These are phyloP conservation scores for Pseudoatta argentina DNA, from an alignment of 1,140 invertebrate genomes.

Conservation along the genomic window DNA sequence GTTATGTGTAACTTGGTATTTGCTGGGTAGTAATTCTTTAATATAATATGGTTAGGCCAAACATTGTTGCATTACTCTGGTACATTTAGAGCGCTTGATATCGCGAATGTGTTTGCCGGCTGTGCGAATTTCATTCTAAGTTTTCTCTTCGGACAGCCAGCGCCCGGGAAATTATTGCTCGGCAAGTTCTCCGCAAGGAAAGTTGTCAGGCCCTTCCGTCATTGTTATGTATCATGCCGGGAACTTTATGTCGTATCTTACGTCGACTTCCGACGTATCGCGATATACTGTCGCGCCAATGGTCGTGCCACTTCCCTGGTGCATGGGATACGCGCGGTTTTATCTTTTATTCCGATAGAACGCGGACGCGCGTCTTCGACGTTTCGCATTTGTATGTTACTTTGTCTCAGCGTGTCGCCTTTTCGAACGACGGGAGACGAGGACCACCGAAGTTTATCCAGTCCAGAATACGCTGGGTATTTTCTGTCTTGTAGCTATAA, in stretches of 20 bases:
- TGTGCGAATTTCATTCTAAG: background rate
- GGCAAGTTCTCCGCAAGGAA: slow-evolving; percentile 40
- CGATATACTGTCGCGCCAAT: slow-evolving; percentile 47
- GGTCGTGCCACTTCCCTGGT: background rate
- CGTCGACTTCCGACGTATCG: slow-evolving; percentile 25
- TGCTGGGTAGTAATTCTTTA: no score
- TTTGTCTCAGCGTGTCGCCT: slow-evolving; percentile 5
- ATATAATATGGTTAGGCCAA: no score
- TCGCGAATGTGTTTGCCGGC: slow-evolving; percentile 16
- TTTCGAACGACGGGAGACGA: background rate
- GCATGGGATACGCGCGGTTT: slow-evolving; percentile 3
- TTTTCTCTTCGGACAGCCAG: background rate
- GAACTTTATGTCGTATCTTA: slow-evolving; percentile 52
- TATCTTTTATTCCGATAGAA: slow-evolving; percentile 22
- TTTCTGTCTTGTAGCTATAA: slow-evolving; percentile 14
- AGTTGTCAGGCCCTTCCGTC: slow-evolving; percentile 33
- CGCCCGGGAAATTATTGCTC: slow-evolving; percentile 37
- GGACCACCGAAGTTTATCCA: slow-evolving; percentile 1
- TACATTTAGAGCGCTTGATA: background rate
- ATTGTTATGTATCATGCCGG: slow-evolving; percentile 52
- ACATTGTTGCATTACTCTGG: no score
- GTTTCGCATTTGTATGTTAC: slow-evolving; percentile 41
- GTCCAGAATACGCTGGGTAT: background rate
- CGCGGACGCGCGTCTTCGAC: slow-evolving; percentile 13
- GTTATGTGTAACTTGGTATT: no score